Evolutionary conservation across 2,113 vertebrate genomes (phyloP).

Genomic region (Coregonus clupeaformis): DNA sequence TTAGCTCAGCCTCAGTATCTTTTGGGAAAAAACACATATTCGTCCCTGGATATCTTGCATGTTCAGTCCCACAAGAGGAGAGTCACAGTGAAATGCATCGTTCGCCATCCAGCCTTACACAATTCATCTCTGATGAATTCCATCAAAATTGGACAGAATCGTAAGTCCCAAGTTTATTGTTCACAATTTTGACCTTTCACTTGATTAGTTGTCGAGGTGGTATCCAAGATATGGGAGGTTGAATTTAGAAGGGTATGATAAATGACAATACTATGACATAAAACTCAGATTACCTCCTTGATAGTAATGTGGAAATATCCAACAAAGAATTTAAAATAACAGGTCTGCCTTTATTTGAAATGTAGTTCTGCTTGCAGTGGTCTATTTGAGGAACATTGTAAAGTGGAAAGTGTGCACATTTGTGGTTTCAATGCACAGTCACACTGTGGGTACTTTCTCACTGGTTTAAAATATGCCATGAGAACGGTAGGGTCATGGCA

Average conservation of each 20-base stretch:
- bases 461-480: conserved; percentile 15
- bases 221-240: not conserved
- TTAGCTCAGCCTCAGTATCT: conserved; percentile 37
- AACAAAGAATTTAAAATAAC: not conserved
- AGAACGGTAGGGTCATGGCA: conserved; percentile 28
- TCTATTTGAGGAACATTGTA: conserved; percentile 43
- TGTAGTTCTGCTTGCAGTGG: conserved; percentile 13
- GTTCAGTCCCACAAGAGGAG: conserved; percentile 31
- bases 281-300: not conserved
- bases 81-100: conserved; percentile 63
- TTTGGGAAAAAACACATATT: conserved; percentile 18
- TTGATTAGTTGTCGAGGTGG: not conserved
- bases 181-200: too few species aligned
- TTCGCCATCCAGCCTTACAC: conserved; percentile 51
- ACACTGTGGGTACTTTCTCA: conserved; percentile 24
- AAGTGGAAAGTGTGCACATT: conserved; percentile 29
- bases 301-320: not conserved
- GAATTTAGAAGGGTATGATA: not conserved
- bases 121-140: conserved; percentile 40
- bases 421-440: conserved; percentile 33
- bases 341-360: not conserved
- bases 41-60: conserved; percentile 24
- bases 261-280: not conserved
- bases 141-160: conserved; percentile 28
- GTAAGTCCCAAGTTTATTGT: conserved; percentile 60